Percentiles rank a stretch among this genome's conserved stretches.
Conservation (phyloP, 2,888 invertebrate genomes). For the Lordiphosa fenestrarum region DNA sequence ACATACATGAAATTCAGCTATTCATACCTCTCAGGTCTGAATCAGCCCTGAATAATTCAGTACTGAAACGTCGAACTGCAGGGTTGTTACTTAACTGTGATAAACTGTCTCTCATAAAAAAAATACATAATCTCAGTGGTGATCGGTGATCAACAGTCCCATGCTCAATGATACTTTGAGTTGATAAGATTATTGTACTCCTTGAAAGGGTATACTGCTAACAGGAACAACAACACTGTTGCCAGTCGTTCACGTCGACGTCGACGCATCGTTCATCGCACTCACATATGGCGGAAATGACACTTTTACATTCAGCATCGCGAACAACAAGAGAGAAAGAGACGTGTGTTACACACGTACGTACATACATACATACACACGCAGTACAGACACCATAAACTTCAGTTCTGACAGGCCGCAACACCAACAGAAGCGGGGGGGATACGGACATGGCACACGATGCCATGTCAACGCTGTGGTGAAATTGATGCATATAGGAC, state of each 20-base stretch:
- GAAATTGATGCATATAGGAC: conserved; percentile 39
- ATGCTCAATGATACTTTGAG: background rate
- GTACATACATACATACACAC: conserved; percentile 17
- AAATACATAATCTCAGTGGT: too few species aligned
- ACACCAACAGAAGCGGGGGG: conserved; percentile 58
- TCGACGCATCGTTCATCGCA: conserved; percentile 71
- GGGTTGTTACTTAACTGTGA: too few species aligned
- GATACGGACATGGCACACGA: conserved; percentile 41
- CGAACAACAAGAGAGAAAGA: conserved; percentile 17
- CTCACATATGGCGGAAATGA: conserved; percentile 77
- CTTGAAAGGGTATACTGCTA: conserved; percentile 3
- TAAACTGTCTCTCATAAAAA: too few species aligned
- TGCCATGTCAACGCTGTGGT: conserved; percentile 67
- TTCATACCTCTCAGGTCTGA: too few species aligned
- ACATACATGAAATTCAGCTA: too few species aligned
- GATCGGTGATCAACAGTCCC: too few species aligned
- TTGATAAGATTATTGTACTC: background rate
- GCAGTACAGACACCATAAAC: conserved; percentile 77
- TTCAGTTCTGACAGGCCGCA: conserved; percentile 78
- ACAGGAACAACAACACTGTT: conserved; percentile 30
- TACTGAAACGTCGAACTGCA: too few species aligned
- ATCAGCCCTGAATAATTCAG: too few species aligned
- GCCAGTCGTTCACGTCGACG: conserved; percentile 30
- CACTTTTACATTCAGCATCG: conserved; percentile 67
- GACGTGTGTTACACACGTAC: conserved; percentile 21